Evolutionary conservation across 23 tunicate genomes (phyloP).

Genomic region (Trididemnum miniatum): DNA sequence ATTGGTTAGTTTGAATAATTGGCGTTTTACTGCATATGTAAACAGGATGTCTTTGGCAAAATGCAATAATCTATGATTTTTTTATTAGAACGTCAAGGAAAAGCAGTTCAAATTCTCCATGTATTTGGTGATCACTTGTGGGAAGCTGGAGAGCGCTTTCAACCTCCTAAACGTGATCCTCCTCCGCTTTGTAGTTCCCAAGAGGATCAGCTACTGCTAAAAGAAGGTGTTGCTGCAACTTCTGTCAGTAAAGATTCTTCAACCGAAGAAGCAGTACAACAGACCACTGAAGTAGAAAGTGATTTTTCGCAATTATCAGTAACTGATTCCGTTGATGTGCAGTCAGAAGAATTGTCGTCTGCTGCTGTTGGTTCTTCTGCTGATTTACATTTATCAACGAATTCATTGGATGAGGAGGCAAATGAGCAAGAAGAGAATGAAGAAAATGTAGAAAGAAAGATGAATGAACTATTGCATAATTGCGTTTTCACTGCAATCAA

Average conservation of each 20-base stretch:
- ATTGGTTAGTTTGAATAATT: too few species aligned
- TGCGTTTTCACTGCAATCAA: slow-evolving; percentile 84
- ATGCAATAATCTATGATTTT: too few species aligned
- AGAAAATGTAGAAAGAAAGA: slow-evolving; percentile 9
- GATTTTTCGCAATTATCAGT: not conserved
- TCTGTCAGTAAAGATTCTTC: not conserved
- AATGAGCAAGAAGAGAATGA: not conserved
- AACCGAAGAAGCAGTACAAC: not conserved
- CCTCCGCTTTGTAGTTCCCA: not conserved
- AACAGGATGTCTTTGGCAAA: too few species aligned
- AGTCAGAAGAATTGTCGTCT: not conserved
- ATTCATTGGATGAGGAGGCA: not conserved
- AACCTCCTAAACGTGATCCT: slow-evolving; percentile 50
- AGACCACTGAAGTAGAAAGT: not conserved
- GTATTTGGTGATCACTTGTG: slow-evolving; percentile 92
- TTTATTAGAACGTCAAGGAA: slow-evolving; percentile 60
- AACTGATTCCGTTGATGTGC: not conserved
- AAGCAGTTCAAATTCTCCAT: slow-evolving; percentile 78
- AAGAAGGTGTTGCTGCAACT: not conserved
- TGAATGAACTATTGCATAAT: slow-evolving; percentile 72
- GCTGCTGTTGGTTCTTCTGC: not conserved
- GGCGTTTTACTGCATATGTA: too few species aligned
- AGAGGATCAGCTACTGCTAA: not conserved
- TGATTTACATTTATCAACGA: not conserved
- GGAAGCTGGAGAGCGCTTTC: slow-evolving; percentile 61